phyloP scores from a whole-genome alignment of 1,140 invertebrate species.

The Zaprionus davidi region DNA sequence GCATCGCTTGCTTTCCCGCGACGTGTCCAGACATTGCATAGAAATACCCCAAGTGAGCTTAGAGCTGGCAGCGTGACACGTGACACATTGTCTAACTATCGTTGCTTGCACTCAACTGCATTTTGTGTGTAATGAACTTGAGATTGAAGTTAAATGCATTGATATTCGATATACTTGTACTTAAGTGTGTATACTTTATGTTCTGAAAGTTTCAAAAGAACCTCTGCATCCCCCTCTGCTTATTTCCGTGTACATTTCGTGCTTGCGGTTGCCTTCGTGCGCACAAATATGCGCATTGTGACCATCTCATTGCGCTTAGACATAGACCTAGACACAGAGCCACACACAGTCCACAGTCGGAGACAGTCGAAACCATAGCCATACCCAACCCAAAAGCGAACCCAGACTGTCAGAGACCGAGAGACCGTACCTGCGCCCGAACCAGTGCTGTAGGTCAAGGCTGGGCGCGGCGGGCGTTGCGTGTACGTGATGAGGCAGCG shows the following conservation, averaged over 20 bases:
- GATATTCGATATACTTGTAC: not conserved
- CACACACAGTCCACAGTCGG: not conserved
- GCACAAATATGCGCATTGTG: constrained; percentile 5
- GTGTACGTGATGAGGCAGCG: constrained; percentile 64
- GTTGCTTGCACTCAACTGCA: not conserved
- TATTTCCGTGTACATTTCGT: constrained; percentile 12
- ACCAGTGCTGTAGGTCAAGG: constrained; percentile 79
- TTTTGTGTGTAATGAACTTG: not conserved
- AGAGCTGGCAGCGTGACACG: constrained; percentile 16
- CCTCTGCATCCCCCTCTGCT: not conserved
- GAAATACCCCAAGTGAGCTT: constrained; percentile 22
- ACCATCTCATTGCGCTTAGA: constrained; percentile 8
- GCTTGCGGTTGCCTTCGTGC: constrained; percentile 21
- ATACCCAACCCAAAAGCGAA: constrained; percentile 7
- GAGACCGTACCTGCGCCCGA: constrained; percentile 31
- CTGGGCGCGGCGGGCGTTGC: constrained; percentile 74
- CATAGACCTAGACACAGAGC: constrained; percentile 8
- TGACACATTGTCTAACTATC: not conserved
- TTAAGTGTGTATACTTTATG: not conserved
- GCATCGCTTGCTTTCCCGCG: constrained; percentile 35
- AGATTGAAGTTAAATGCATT: not conserved
- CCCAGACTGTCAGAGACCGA: not conserved
- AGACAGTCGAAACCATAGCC: not conserved
- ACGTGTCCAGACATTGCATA: constrained; percentile 40
- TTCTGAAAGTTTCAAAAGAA: not conserved